Base-by-base conservation (phyloP, 1,140 invertebrate species). In the Berghia stephanieae region DNA sequence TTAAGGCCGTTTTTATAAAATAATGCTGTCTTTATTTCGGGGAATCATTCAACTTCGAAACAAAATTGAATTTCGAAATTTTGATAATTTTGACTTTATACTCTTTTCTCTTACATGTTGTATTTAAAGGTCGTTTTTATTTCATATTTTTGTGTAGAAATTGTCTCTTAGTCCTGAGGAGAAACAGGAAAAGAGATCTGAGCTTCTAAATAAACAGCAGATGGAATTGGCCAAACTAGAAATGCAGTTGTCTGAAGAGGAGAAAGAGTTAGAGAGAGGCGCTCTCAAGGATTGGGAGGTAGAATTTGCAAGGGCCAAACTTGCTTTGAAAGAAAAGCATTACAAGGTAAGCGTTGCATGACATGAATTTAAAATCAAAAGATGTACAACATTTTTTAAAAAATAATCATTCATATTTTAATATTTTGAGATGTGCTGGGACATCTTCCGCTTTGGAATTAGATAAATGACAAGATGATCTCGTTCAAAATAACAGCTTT, bases 241-340 rank as follows among this genome's bases (percentile, higher is more conserved):
- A 21, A 80, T 79, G 57, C 81, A 81, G 60, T 76, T 84, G 31
- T 52, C 76, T 0, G 75, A 80, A 21, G 86, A 88, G 63, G 85
- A 86, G 75, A 69, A 71, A 16, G 80, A 85, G 16, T 80, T 86
- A 24, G 84, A 88, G 77, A 77, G 77, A 8, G 83, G 81, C 21
- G 86, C 86, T 0, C 73, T 86, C 4, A 75, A 83, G 21, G 86
- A 88, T 78, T 88, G 87, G 86, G 86, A 88, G 73, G 84, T 87
- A 1, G 57, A 76, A 36, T 88, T 83, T 82, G 86, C 87, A n/a
- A 78, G 83, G n/a, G 86, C 86, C 31, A 87, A 88, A 78, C 83
- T 88, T 4, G 81, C 85, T 21, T 78, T 87, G 38, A 87, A 87
- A 75, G 87, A 88, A 67, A 86, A 84, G 74, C 87, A 88, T 75